Conservation (phyloP, 1,140 invertebrate species). For the Linepithema humile region DNA sequence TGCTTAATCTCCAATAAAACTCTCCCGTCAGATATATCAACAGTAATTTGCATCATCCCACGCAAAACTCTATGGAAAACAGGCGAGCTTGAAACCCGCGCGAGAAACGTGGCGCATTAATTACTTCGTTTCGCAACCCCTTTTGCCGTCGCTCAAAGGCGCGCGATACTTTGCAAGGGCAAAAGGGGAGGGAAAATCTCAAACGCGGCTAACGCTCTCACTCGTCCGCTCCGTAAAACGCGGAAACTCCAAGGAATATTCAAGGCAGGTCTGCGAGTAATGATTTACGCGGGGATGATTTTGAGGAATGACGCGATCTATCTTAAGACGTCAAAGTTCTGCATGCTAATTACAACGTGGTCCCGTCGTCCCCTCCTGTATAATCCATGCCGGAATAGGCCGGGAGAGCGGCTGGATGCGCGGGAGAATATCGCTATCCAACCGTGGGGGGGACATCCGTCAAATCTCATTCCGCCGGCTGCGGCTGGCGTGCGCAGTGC, state of each 20-base stretch:
- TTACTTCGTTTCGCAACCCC: constrained; percentile 43
- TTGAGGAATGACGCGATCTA: constrained; percentile 30
- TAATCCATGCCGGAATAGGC: neutral
- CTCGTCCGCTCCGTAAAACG: constrained; percentile 13
- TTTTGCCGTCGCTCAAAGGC: constrained; percentile 40
- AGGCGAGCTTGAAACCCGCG: neutral
- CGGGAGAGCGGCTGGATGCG: neutral
- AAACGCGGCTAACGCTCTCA: constrained; percentile 16
- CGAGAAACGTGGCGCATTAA: constrained; percentile 35
- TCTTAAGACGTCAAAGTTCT: constrained; percentile 41
- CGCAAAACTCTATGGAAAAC: constrained; percentile 29
- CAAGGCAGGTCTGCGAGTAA: constrained; percentile 11
- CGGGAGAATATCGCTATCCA: neutral
- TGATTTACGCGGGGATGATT: constrained; percentile 7
- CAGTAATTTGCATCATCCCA: constrained; percentile 31
- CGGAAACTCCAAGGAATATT: neutral
- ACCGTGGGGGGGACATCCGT: constrained; percentile 9
- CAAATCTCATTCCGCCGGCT: neutral
- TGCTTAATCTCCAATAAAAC: constrained; percentile 48
- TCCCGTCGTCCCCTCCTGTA: neutral
- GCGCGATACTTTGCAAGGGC: neutral
- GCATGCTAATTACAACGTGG: constrained; percentile 17
- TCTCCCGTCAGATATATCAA: constrained; percentile 21
- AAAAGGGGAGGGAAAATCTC: constrained; percentile 7
- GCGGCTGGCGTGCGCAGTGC: no score